Evolutionary conservation across 1,140 invertebrate species (phyloP), one percentile per base, ranked within the genome.

Genomic region (Tetragonula clypearis): DNA sequence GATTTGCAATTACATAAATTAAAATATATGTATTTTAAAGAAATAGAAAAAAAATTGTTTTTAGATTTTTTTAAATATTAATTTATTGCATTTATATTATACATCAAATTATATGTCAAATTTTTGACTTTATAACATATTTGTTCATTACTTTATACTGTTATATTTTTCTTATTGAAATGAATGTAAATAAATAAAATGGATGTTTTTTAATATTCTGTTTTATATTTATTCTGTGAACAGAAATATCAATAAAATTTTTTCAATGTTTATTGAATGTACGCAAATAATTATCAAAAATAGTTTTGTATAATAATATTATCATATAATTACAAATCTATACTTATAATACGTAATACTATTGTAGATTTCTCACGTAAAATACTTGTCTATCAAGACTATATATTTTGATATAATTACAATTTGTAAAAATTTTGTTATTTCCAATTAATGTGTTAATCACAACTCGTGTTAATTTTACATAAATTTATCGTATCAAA

Each of bases 141-240:
- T 65, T 30, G 2, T 49, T 35, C 17, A 26, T 69, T 68, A 35
- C 26, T 30, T 73, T 62, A 49, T 53, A 49, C 5, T 82, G 11
- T 53, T 53, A 60, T 21, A 62, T 78, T 49, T 26, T 62, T 53
- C 62, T 78, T 53, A 78, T 76, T 60, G 21, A 76, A 80, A 53
- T 69, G 11, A 81, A 85, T 77, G 75, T 62, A 77, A 78, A 78
- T 78, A 78, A 77, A 41, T 19, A 8, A 78, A 78, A 49, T 49
- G 11, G 21, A 77, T 74, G 73, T 56, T 26, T 71, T 74, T 23
- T 56, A 68, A 21, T 69, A 30, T 55, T 68, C 26, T 79, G 56
- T 26, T 69, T 69, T 77, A 11, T 77, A 77, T 62, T 62, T 23
- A 30, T 58, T 35, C 3, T 76, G n/a, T 17, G 17, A 76, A 76